Base-by-base conservation (phyloP, 2,888 invertebrate genomes). In the Ethmia dodecea region DNA sequence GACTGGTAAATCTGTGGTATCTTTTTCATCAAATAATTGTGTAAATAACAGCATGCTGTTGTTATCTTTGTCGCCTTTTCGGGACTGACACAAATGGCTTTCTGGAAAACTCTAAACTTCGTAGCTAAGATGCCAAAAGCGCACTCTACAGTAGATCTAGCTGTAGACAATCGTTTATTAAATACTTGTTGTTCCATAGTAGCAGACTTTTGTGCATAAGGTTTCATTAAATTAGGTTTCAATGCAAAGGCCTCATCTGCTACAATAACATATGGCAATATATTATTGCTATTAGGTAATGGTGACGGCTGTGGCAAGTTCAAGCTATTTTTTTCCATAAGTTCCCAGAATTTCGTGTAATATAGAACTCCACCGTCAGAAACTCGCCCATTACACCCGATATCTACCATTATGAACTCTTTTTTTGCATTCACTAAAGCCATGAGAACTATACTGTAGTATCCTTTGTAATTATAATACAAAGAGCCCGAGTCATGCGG, bases 171-270 rank as follows among this genome's bases (percentile, higher is more conserved):
- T 35, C 43, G 8, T 28, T 45, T 15, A 20, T 47, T 45, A 31
- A 38, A 42, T 31, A 42, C 40, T 35, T 33, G 22, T 32, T 42
- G 33, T 31, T 36, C 33, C 31, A 27, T n/a, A 28, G 35, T 35
- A 27, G 16, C 20, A 13, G 20, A 18, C 29, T 6, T 24, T 22
- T 28, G 20, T 12, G 32, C 12, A 29, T 29, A 39, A 13, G 32
- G 39, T 27, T 39, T 39, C 33, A 39, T 32, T 9, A 39, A 18
- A 27, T 39, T 27, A 5, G 28, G 25, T 8, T 11, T 28, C 12
- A 35, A 20, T 16, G 33, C 26, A 30, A 45, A 42, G 20, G 44
- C 44, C 37, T 42, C 37, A 41, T 42, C 44, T 31, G 37, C 42
- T n/a, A 47, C 36, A 34, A 36, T 36, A 3, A 42, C 38, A n/a